A percentile compares a stretch with the other conserved stretches of the same genome.
Conservation (phyloP, 2,113 vertebrate species). For the Bostrychus sinensis region DNA sequence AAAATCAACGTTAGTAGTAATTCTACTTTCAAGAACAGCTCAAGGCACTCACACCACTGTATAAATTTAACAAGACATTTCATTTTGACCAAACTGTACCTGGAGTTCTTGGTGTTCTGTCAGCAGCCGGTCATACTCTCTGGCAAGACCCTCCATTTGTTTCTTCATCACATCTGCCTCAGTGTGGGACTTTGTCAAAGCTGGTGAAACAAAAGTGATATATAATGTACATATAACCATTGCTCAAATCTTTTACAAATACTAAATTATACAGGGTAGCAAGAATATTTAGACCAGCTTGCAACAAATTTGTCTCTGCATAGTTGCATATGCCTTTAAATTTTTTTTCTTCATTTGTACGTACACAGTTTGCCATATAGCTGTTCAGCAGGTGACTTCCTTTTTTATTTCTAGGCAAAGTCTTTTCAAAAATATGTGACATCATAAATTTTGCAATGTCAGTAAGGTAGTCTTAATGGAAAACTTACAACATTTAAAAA, state of each 20-base stretch:
- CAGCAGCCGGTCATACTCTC: slow-evolving; percentile 88
- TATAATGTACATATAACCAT: not conserved
- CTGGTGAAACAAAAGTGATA: slow-evolving; percentile 72
- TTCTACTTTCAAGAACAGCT: not conserved
- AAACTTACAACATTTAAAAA: no score
- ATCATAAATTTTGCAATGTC: not conserved
- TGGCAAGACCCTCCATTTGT: slow-evolving; percentile 82
- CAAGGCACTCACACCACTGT: no score
- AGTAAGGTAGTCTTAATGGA: not conserved
- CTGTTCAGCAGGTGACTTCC: no score
- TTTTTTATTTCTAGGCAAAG: no score
- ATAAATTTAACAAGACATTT: not conserved
- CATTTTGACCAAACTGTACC: slow-evolving; percentile 69
- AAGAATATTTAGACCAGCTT: no score
- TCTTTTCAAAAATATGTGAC: no score
- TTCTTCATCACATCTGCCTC: slow-evolving; percentile 82
- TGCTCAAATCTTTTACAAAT: not conserved
- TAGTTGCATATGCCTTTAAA: no score
- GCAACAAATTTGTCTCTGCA: no score
- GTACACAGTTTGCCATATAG: no score
- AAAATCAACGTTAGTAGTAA: not conserved
- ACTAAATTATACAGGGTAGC: no score
- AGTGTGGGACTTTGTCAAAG: slow-evolving; percentile 81
- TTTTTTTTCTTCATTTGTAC: no score
- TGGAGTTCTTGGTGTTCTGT: slow-evolving; percentile 86